phyloP scores from a whole-genome alignment of 2,113 vertebrate genomes.

The Penelope pileata region DNA sequence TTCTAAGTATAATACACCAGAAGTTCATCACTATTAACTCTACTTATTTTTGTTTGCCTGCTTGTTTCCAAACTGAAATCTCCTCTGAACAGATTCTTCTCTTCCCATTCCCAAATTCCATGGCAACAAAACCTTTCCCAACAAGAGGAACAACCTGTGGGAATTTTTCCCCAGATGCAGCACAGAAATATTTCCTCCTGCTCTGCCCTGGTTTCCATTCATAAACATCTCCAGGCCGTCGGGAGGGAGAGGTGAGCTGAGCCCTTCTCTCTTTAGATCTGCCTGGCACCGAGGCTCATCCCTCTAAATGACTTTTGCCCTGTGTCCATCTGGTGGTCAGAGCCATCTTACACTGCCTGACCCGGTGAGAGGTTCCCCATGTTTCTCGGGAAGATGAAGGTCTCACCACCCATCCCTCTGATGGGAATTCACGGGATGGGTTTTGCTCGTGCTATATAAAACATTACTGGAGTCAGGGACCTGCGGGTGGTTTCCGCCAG shows the following conservation, averaged over 20 bases:
- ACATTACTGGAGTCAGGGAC: conserved; percentile 31
- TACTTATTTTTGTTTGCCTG: neutral
- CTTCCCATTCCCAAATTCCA: fast-evolving
- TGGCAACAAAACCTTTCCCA: neutral
- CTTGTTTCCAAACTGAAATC: neutral
- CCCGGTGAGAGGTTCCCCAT: neutral
- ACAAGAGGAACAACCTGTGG: neutral
- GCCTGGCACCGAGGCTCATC: neutral
- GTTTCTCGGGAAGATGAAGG: neutral
- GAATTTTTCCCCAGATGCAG: fast-evolving
- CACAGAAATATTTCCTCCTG: neutral
- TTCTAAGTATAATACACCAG: neutral
- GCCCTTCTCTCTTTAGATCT: neutral
- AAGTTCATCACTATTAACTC: neutral
- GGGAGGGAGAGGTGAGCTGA: neutral
- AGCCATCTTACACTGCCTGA: neutral
- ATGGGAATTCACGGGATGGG: neutral
- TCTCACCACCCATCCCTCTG: neutral
- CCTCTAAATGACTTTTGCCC: neutral
- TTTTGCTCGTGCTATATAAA: conserved; percentile 10
- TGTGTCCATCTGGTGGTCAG: fast-evolving
- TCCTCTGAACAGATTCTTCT: neutral
- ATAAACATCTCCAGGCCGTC: fast-evolving
- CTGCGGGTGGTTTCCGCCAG: conserved; percentile 21
- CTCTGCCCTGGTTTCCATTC: neutral